Percentiles rank a stretch among this genome's conserved stretches.
Conservation (phyloP, 2,113 vertebrate species). For the Aleadryas rufinucha region DNA sequence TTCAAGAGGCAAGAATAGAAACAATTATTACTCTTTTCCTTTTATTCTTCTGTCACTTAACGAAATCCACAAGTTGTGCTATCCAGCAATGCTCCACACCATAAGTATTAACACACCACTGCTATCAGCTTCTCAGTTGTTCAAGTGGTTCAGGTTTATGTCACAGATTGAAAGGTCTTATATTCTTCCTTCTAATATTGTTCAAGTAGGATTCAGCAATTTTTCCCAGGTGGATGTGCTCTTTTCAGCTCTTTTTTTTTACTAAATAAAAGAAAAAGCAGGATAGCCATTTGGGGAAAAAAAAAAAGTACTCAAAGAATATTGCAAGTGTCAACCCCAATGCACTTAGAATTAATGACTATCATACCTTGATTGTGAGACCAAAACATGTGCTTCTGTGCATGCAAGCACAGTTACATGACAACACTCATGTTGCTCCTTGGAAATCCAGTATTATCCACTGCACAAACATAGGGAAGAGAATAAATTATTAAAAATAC, state of each 20-base stretch:
- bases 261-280: not conserved
- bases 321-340: not conserved
- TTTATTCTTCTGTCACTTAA: not conserved
- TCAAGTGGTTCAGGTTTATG: not conserved
- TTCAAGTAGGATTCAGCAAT: not conserved
- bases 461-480: not conserved
- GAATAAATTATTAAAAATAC: not conserved
- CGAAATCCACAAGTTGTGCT: accelerated
- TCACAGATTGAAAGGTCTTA: not conserved
- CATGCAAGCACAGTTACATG: not conserved
- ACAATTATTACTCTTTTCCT: not conserved
- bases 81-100: not conserved
- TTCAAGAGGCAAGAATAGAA: not conserved
- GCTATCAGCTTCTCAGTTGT: not conserved
- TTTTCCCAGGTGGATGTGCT: not conserved
- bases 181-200: not conserved
- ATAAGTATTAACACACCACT: not conserved
- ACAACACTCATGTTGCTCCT: not conserved
- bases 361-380: not conserved
- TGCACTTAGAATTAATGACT: not conserved
- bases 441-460: not conserved
- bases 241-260: not conserved
- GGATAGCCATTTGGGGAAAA: accelerated
- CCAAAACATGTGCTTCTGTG: not conserved
- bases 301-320: not conserved